Evolutionary conservation across 2,797 vertebrate species (phyloP).

Genomic region (Ispidina picta): DNA sequence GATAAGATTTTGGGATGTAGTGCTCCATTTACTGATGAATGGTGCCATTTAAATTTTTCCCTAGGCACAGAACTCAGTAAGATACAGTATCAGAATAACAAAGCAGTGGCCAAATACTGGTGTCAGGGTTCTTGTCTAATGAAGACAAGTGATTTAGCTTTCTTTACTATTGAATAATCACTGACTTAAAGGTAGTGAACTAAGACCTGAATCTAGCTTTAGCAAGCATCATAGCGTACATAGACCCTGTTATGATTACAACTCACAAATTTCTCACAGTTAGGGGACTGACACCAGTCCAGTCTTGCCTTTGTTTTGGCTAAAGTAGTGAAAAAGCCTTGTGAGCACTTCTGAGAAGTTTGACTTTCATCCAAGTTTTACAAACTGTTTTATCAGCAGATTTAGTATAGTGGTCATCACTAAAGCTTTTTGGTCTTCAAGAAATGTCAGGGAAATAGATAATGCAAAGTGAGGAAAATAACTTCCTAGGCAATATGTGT

Average conservation of each 20-base stretch:
- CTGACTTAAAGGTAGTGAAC: background rate
- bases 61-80: background rate
- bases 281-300: background rate
- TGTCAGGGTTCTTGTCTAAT: background rate
- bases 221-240: accelerated
- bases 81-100: background rate
- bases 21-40: conserved; percentile 37
- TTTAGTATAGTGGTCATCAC: background rate
- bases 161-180: background rate
- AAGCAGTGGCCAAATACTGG: background rate
- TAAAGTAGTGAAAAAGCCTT: background rate
- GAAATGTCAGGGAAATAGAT: background rate
- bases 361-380: background rate
- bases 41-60: conserved; percentile 22
- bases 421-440: background rate
- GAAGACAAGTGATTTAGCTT: background rate
- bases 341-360: background rate
- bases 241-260: background rate
- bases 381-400: background rate
- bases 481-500: background rate
- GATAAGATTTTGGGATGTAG: conserved; percentile 46
- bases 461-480: background rate
- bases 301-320: background rate
- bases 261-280: background rate
- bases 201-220: background rate